Evolutionary conservation across 2,113 vertebrate genomes (phyloP), one percentile per base, ranked within the genome.

Genomic region (Monopterus albus): DNA sequence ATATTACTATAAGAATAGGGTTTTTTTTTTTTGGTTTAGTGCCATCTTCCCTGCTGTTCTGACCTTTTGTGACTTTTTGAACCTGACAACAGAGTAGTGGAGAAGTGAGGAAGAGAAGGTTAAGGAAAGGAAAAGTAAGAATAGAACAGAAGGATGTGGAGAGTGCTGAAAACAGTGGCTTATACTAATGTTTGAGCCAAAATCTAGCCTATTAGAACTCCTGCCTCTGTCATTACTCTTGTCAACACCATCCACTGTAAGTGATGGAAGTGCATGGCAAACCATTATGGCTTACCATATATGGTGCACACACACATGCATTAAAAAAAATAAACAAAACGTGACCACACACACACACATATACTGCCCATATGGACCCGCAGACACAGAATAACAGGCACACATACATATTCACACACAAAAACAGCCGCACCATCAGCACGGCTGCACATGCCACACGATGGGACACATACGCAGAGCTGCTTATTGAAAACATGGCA

Each of bases 141-240:
- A 62, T 35, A 72, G 55, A 26, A 55, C 2, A 39, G 15, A 56
- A 20, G 62, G 14, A 25, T 29, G 57, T 63, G 53, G 52, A 50
- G 45, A 45, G 23, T 33, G 71, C 89, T 90, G 64, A 50, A 92
- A 91, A 93, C 92, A 89, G 92, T 90, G 85, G 81, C 90, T 92
- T 36, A 13, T 23, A 4, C 91, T 91, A 88, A 84, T 93, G 92
- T 94, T 88, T 75, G 90, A 91, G 94, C 94, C 94, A 94, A 87
- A 89, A 86, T 83, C 72, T 87, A 91, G 81, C 91, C 94, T 95
- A 95, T 96, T 93, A 95, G 91, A 88, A 91, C 21, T 42, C 58
- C 91, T 89, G 92, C 94, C 93, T 94, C 92, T 79, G 92, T 95
- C 95, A 96, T 96, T 96, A 95, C 90, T 92, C 93, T 93, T 95